These are phyloP conservation scores for Hypanus sabinus DNA, from an alignment of 2,113 vertebrate genomes.

Conservation along the genomic window DNA sequence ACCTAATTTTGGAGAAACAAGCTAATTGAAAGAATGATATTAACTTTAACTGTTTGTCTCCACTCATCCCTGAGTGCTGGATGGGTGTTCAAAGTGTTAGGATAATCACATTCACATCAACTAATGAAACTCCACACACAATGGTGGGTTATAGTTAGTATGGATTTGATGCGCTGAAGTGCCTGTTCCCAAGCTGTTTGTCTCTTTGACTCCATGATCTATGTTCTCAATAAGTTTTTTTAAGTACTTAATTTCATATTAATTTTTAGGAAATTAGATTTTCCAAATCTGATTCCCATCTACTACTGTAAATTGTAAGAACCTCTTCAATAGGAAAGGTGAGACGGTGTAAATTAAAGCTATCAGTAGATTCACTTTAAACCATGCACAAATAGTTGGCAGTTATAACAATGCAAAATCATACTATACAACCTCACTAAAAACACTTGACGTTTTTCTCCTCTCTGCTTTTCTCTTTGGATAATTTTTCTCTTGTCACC, in stretches of 20 bases:
- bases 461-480: neutral
- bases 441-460: neutral
- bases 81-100: neutral
- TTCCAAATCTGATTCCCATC: neutral
- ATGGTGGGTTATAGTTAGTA: too few species aligned
- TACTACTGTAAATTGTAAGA: neutral
- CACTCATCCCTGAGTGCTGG: neutral
- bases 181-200: too few species aligned
- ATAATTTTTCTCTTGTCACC: neutral
- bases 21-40: neutral
- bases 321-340: too few species aligned
- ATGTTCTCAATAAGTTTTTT: neutral
- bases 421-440: neutral
- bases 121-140: neutral
- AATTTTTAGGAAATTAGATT: too few species aligned
- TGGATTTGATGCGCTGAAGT: too few species aligned
- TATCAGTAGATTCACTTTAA: neutral
- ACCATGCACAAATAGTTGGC: neutral
- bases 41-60: neutral
- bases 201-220: too few species aligned
- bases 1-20: neutral
- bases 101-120: neutral
- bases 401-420: neutral
- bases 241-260: too few species aligned
- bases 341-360: neutral